Evolutionary conservation across 2,113 vertebrate genomes (phyloP).

Genomic region (Hemiprocne comata): DNA sequence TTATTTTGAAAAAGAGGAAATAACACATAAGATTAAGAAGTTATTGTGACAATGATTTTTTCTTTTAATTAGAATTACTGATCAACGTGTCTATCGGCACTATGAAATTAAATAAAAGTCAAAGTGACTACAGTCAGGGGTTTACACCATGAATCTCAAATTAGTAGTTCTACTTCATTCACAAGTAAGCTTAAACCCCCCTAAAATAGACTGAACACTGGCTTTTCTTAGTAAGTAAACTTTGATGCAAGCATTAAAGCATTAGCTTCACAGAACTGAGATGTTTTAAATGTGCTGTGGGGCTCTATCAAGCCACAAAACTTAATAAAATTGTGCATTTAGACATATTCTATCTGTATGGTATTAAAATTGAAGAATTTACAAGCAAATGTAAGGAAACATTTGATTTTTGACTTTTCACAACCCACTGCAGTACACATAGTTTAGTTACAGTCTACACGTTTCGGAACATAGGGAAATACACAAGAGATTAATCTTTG

Average conservation of each 20-base stretch:
- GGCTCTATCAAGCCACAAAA: background rate
- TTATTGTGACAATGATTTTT: background rate
- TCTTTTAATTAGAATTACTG: background rate
- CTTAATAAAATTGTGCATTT: background rate
- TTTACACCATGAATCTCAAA: background rate
- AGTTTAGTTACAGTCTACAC: background rate
- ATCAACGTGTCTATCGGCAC: background rate
- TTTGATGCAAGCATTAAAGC: background rate
- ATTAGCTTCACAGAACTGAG: background rate
- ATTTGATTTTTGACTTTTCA: background rate
- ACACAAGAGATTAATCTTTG: background rate
- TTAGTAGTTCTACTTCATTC: background rate
- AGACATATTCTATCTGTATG: background rate
- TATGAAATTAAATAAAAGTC: background rate
- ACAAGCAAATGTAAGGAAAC: background rate
- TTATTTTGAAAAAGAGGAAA: background rate
- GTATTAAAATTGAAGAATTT: background rate
- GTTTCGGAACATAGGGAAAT: background rate
- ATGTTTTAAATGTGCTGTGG: background rate
- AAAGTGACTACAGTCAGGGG: background rate
- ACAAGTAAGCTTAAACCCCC: background rate
- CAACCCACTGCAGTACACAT: accelerated
- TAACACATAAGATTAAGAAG: background rate
- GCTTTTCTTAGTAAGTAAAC: background rate
- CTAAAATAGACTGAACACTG: background rate